Evolutionary conservation across 2,797 vertebrate genomes (phyloP).

Genomic region (Otus scops): DNA sequence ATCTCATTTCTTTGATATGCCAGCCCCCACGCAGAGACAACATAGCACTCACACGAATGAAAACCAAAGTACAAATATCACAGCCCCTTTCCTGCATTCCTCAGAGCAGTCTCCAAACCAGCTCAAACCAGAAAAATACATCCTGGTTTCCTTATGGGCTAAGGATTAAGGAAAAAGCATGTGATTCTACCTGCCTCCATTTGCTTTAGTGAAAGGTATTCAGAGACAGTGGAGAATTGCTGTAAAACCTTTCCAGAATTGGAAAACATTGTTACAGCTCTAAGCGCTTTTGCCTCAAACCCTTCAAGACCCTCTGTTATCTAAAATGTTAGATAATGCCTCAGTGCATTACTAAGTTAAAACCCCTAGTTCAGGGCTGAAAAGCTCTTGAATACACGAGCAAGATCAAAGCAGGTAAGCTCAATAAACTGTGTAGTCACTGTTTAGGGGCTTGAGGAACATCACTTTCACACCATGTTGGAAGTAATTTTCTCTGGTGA

Average conservation of each 20-base stretch:
- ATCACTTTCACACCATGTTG: slow-evolving; percentile 44
- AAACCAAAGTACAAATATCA: not conserved
- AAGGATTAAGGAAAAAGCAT: not conserved
- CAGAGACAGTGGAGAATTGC: not conserved
- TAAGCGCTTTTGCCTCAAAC: not conserved
- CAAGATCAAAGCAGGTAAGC: slow-evolving; percentile 28
- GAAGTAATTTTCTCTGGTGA: slow-evolving; percentile 72
- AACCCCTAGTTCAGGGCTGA: not conserved
- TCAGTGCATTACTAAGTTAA: slow-evolving; percentile 4
- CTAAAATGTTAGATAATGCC: not conserved
- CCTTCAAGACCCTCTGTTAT: not conserved
- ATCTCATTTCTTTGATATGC: not conserved
- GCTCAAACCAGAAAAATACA: not conserved
- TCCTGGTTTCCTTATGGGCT: not conserved
- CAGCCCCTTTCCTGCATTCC: not conserved
- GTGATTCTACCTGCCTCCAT: not conserved
- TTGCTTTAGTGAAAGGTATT: not conserved
- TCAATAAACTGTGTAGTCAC: slow-evolving; percentile 27
- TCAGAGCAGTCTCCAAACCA: not conserved
- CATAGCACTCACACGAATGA: rapidly evolving
- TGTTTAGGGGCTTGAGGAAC: slow-evolving; percentile 48
- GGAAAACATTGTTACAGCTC: not conserved
- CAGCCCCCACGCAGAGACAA: rapidly evolving
- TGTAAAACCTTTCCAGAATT: not conserved
- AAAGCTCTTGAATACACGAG: not conserved